Conservation (phyloP, 2,113 vertebrate genomes). For the Cryptomyrus ogoouensis region DNA sequence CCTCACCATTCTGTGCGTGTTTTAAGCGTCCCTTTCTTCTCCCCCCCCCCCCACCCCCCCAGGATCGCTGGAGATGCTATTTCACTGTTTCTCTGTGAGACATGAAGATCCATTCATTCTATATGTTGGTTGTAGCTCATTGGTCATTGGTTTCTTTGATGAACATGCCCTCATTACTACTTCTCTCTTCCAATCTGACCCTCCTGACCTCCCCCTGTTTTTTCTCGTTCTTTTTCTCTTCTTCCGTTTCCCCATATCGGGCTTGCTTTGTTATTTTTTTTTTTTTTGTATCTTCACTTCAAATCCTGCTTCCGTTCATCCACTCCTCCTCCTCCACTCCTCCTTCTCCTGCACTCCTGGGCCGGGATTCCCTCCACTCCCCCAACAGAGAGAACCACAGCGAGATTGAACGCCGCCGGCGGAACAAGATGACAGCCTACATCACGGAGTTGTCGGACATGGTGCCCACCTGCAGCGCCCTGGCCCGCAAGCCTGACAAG, state of each 20-base stretch:
- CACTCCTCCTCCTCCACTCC: not conserved
- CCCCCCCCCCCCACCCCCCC: conserved; percentile 33
- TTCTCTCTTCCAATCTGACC: conserved; percentile 7
- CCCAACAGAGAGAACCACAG: conserved; percentile 60
- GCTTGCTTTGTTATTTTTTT: not conserved
- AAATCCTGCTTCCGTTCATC: not conserved
- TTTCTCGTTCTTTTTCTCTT: not conserved
- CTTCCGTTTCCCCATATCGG: not conserved
- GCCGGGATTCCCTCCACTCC: conserved; percentile 37
- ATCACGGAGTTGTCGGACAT: conserved; percentile 81
- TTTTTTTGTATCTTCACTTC: not conserved
- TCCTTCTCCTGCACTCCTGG: conserved; percentile 30
- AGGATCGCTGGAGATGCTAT: conserved; percentile 44
- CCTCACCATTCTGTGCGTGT: not conserved
- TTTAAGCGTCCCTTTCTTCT: conserved; percentile 36
- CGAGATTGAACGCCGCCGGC: conserved; percentile 63
- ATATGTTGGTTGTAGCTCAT: conserved; percentile 29
- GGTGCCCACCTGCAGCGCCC: conserved; percentile 94
- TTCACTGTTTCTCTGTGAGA: conserved; percentile 42
- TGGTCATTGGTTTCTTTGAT: conserved; percentile 30
- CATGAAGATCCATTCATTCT: conserved; percentile 35
- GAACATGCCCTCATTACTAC: conserved; percentile 25
- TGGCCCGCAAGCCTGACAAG: conserved; percentile 96
- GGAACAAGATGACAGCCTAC: conserved; percentile 69
- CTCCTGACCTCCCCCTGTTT: not conserved